These are phyloP conservation scores for Apomyelois bistriatella DNA, from an alignment of 2,888 invertebrate species.

Conservation along the genomic window DNA sequence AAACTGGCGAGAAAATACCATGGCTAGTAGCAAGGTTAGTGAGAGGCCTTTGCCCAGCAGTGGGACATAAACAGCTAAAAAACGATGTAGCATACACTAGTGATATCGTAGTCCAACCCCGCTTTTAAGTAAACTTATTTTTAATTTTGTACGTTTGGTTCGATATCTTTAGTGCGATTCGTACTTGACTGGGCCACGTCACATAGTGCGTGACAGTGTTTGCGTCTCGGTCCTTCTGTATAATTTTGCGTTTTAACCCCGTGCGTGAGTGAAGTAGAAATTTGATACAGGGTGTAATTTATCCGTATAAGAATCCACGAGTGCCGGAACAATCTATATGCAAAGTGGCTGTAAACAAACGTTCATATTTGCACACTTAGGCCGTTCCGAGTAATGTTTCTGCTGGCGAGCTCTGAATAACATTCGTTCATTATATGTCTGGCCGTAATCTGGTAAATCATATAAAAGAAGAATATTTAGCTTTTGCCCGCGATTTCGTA, in stretches of 20 bases:
- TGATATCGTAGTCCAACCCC: too few species aligned
- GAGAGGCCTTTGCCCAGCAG: too few species aligned
- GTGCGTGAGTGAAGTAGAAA: slow-evolving; percentile 15
- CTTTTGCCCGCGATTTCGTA: too few species aligned
- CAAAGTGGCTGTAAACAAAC: slow-evolving; percentile 59
- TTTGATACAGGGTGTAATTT: slow-evolving; percentile 40
- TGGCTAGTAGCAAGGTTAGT: too few species aligned
- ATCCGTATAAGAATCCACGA: slow-evolving; percentile 59
- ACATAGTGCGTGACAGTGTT: background rate
- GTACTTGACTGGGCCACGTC: background rate
- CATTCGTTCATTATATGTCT: slow-evolving; percentile 1
- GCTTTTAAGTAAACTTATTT: too few species aligned
- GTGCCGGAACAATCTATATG: slow-evolving; percentile 58
- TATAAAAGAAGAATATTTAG: background rate
- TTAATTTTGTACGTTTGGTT: too few species aligned
- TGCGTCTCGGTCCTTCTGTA: background rate
- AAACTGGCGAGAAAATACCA: too few species aligned
- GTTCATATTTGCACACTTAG: slow-evolving; percentile 31
- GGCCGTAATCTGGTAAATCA: background rate
- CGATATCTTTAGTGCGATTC: too few species aligned
- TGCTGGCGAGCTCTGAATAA: background rate
- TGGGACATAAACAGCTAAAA: too few species aligned
- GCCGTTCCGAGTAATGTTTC: slow-evolving; percentile 1
- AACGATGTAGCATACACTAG: too few species aligned
- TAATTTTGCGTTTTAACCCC: background rate